Evolutionary conservation across 2,888 invertebrate species (phyloP), one percentile per base, ranked within the genome.

Genomic region (Strigamia maritima): DNA sequence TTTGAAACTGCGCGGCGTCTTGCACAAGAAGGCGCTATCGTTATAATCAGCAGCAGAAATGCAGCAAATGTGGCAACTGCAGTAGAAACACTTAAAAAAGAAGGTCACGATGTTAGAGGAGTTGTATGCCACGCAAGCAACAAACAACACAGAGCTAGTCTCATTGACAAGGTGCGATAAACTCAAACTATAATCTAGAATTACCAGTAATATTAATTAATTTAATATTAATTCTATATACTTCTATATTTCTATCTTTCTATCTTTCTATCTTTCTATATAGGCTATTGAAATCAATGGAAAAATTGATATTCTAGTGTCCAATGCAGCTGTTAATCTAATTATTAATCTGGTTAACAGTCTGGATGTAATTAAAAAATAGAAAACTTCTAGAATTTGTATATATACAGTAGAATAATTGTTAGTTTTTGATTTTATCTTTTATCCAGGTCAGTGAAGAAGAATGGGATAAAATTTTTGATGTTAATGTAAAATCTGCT

Each of bases 381-480:
- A n/a, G 14, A 49, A 28, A 24, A 2, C n/a, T 26, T 1, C n/a
- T n/a, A n/a, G n/a, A n/a, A n/a, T 8, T 7, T 19, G 16, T 19
- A 7, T 14, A 8, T 14, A n/a, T n/a, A n/a, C n/a, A n/a, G 6
- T 24, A 19, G 14, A 16, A 16, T 26, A 14, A 14, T 14, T 2
- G 14, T 70, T 28, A 4, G 31, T 28, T 70, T 2, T 8, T 26
- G 28, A 70, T 70, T 24, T 70, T 31, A n/a, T 31, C 3, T 31
- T n/a, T n/a, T n/a, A n/a, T n/a, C n/a, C 31, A 70, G 28, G 22
- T 10, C 3, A n/a, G 16, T 14, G 49, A 2, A 49, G 49, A 49
- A 49, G 89, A 90, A 0, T 98, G 97, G 97, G 96, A 97, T 85
- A 97, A 97, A 90, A 94, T 97, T 84, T 97, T 98, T 87, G 97